Percentiles rank a stretch among this genome's conserved stretches.
Evolutionary conservation across 2,797 vertebrate species (phyloP).

Genomic region (Perodicticus potto): DNA sequence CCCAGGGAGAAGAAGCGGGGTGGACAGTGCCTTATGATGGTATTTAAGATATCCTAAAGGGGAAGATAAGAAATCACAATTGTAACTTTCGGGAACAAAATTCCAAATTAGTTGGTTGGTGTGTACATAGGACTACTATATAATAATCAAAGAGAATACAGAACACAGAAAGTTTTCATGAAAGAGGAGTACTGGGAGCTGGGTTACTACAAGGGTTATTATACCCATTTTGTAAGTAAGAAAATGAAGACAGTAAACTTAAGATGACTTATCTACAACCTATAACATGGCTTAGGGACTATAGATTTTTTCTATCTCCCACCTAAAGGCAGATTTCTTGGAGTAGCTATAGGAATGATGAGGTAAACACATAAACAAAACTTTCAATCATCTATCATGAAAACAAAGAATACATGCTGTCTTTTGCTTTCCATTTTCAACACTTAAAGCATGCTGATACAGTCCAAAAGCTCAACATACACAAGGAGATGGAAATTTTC

Average conservation of each 20-base stretch:
- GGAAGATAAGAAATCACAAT: conserved; percentile 26
- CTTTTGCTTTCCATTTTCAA: not conserved
- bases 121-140: not conserved
- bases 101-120: not conserved
- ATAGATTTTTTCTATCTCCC: not conserved
- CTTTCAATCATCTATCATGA: not conserved
- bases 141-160: not conserved
- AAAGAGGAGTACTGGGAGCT: not conserved
- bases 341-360: not conserved
- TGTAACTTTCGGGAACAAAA: conserved; percentile 56
- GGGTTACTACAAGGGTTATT: not conserved
- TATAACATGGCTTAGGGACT: not conserved
- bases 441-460: not conserved
- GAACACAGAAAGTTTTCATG: not conserved
- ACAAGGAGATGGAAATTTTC: not conserved
- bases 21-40: conserved; percentile 95
- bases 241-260: not conserved
- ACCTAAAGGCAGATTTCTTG: not conserved
- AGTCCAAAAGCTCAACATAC: not conserved
- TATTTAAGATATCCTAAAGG: conserved; percentile 95
- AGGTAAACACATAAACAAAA: not conserved
- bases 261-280: not conserved
- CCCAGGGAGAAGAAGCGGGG: conserved; percentile 97
- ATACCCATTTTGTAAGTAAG: conserved; percentile 8
- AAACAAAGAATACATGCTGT: not conserved